Evolutionary conservation across 2,888 invertebrate species (phyloP).

Genomic region (Chymomyza fuscimana): DNA sequence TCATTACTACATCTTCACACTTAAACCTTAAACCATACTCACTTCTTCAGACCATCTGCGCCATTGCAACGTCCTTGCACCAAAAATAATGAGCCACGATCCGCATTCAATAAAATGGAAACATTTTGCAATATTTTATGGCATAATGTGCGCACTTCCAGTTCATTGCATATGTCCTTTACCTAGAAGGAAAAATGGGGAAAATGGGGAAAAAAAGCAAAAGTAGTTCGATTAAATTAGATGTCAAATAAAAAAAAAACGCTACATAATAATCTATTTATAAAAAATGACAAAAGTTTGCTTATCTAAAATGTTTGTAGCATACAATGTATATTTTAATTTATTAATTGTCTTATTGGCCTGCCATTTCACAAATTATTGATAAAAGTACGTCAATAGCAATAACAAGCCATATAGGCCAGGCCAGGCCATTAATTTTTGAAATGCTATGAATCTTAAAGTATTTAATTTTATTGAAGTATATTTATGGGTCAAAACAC

Average conservation of each 20-base stretch:
- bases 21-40: constrained; percentile 51
- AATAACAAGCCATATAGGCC: background rate
- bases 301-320: background rate
- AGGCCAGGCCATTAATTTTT: background rate
- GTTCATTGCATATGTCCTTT: constrained; percentile 97
- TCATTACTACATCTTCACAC: background rate
- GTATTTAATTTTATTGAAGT: background rate
- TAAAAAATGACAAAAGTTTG: background rate
- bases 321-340: background rate
- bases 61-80: constrained; percentile 86
- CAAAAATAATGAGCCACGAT: constrained; percentile 94
- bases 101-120: constrained; percentile 93
- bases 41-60: constrained; percentile 79
- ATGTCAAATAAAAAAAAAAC: constrained; percentile 21
- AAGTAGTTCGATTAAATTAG: constrained; percentile 2
- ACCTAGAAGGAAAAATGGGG: constrained; percentile 81
- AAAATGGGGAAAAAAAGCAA: background rate
- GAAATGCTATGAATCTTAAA: background rate
- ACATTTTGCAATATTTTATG: constrained; percentile 98
- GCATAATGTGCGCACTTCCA: constrained; percentile 94
- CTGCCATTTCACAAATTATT: background rate
- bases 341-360: background rate
- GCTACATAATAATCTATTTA: background rate
- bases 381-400: background rate
- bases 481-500: background rate